phyloP scores from a whole-genome alignment of 2,888 invertebrate genomes.

The Rhyacophila evoluta region DNA sequence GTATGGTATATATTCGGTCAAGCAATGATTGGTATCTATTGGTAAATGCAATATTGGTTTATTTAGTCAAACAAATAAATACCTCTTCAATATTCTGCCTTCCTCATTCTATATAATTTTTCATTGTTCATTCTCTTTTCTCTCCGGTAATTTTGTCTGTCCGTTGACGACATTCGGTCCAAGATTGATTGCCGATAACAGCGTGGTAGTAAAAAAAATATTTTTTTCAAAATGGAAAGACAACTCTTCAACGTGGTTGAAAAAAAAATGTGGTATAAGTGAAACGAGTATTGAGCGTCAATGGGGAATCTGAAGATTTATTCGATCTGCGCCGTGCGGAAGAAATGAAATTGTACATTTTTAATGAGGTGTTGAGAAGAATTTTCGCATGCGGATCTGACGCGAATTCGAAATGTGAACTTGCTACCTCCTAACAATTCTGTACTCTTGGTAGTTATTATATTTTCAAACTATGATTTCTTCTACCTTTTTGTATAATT shows the following conservation, averaged over 20 bases:
- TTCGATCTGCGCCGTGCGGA: not conserved
- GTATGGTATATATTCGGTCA: too few species aligned
- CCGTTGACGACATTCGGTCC: not conserved
- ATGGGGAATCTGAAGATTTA: not conserved
- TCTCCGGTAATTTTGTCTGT: not conserved
- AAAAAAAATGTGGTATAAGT: not conserved
- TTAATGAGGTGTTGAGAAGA: not conserved
- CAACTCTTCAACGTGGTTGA: not conserved
- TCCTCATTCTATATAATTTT: not conserved
- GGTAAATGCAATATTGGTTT: too few species aligned
- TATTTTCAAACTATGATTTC: too few species aligned
- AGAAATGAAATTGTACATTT: not conserved
- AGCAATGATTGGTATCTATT: too few species aligned
- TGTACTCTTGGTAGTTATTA: not conserved
- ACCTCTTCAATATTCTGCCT: not conserved
- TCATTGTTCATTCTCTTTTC: not conserved
- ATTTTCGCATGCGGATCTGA: not conserved
- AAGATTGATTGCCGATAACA: not conserved
- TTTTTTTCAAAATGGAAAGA: slow-evolving; percentile 1
- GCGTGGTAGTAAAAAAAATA: not conserved
- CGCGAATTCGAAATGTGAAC: not conserved
- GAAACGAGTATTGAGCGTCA: not conserved
- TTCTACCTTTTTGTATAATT: too few species aligned
- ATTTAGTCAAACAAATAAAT: too few species aligned
- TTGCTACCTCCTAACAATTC: not conserved